Conservation (phyloP, 2,888 invertebrate genomes). For the Agapetus fuscipes region DNA sequence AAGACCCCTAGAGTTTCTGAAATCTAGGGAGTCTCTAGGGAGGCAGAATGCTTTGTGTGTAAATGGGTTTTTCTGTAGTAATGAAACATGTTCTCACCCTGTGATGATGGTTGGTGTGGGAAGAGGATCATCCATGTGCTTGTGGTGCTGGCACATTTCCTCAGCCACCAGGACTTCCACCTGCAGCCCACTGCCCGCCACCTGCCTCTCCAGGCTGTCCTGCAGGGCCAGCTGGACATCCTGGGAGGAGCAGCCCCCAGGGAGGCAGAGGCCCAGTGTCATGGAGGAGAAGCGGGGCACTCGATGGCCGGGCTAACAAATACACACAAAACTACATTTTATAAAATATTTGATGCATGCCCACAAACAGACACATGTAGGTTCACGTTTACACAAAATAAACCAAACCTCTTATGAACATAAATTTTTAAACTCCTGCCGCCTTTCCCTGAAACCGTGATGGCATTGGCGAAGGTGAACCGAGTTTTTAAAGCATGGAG, state of each 20-base stretch:
- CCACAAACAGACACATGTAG: too few relatives aligned
- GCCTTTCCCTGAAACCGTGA: too few relatives aligned
- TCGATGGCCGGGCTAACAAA: conserved; percentile 54
- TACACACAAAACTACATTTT: background rate
- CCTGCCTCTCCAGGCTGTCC: conserved; percentile 37
- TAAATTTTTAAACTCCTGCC: too few relatives aligned
- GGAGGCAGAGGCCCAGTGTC: conserved; percentile 61
- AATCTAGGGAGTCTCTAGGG: too few relatives aligned
- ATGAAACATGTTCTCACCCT: conserved; percentile 30
- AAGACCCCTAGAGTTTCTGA: too few relatives aligned
- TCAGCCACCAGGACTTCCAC: conserved; percentile 48
- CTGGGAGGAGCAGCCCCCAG: conserved; percentile 45
- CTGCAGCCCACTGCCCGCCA: conserved; percentile 44
- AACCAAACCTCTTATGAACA: too few relatives aligned
- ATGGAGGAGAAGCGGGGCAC: conserved; percentile 57
- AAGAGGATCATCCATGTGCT: conserved; percentile 29
- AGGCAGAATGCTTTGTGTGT: too few relatives aligned
- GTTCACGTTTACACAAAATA: too few relatives aligned
- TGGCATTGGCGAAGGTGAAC: too few relatives aligned
- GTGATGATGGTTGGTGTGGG: conserved; percentile 40
- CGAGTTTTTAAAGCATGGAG: too few relatives aligned
- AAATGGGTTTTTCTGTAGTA: too few relatives aligned
- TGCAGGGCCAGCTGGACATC: conserved; percentile 50
- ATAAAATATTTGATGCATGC: too few relatives aligned
- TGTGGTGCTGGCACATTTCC: conserved; percentile 57